Base-by-base conservation (phyloP, 2,888 invertebrate genomes). In the Chironomus tentans region DNA sequence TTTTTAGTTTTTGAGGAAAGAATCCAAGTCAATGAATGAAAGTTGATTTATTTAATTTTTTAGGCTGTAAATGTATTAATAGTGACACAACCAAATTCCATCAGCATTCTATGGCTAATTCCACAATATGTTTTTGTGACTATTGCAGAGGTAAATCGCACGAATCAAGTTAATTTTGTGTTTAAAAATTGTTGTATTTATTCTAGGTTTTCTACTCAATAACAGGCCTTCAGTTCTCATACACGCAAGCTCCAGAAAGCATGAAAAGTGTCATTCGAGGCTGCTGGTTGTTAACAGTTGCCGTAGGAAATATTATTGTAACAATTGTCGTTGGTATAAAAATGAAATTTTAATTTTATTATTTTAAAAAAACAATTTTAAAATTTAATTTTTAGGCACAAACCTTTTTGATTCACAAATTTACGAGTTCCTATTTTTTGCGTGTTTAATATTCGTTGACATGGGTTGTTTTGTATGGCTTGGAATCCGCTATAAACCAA, bases 191-290 rank as follows among this genome's bases (percentile, higher is more conserved):
- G 5, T 28, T 4, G 3, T 28, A 28, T 28, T 5, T 28, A 28
- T 28, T 28, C 10, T 38, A 38, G 10, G 38, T 98, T 12, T 89
- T 94, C 95, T 82, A 93, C 95, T 38, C 91, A 97, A 61, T 56
- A 7, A 95, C 96, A 0, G 96, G 96, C 0, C 85, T 97, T 21
- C 92, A 94, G 81, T 97, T 97, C 83, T 92, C 95, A 0, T 97
- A 95, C 84, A 92, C 94, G 0, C 93, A 93, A 87, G 93, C 96
- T 0, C 95, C 96, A 0, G 48, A 70, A 70, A 70, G 47, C 97
- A 97, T 83, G 91, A 98, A 98, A 83, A 94, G 97, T 0, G 92
- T 99, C 0, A 83, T 98, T 69, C 92, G 93, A 83, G 95, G 98
- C 0, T 89, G 91, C 6, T 98, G 97, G 95, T 85, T 69, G 47